phyloP scores from a whole-genome alignment of 1,140 invertebrate genomes.

The Hyposmocoma kahamanoa region DNA sequence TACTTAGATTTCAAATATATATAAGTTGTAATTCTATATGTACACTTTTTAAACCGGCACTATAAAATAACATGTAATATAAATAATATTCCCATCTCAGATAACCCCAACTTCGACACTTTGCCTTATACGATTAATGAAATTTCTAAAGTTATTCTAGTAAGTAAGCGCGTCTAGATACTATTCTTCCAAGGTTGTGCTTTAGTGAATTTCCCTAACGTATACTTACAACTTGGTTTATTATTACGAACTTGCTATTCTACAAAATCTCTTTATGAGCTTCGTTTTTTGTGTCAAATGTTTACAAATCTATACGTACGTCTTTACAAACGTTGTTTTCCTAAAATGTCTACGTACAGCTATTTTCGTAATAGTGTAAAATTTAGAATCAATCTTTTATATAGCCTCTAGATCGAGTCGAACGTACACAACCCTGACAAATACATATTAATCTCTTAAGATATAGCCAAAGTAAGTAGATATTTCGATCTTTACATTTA shows the following conservation, averaged over 20 bases:
- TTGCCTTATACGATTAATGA: conserved; percentile 66
- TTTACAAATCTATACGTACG: conserved; percentile 20
- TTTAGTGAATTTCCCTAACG: conserved; percentile 61
- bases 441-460: not conserved
- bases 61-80: conserved; percentile 18
- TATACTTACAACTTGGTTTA: conserved; percentile 46
- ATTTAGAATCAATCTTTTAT: conserved; percentile 19
- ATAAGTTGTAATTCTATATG: no score
- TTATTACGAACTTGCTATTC: conserved; percentile 11
- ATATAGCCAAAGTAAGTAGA: not conserved
- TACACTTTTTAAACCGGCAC: no score
- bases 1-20: no score
- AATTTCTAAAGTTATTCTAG: conserved; percentile 62
- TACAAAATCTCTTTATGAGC: conserved; percentile 13
- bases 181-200: conserved; percentile 72
- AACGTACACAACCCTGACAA: conserved; percentile 12
- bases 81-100: conserved; percentile 16
- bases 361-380: conserved; percentile 47
- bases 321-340: conserved; percentile 30
- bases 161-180: conserved; percentile 64
- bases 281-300: conserved; percentile 22
- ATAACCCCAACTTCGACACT: conserved; percentile 64
- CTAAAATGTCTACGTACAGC: conserved; percentile 67
- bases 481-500: not conserved
- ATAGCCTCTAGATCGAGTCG: conserved; percentile 16